These are phyloP conservation scores for Staurois parvus DNA, from an alignment of 2,797 vertebrate genomes.

Conservation along the genomic window DNA sequence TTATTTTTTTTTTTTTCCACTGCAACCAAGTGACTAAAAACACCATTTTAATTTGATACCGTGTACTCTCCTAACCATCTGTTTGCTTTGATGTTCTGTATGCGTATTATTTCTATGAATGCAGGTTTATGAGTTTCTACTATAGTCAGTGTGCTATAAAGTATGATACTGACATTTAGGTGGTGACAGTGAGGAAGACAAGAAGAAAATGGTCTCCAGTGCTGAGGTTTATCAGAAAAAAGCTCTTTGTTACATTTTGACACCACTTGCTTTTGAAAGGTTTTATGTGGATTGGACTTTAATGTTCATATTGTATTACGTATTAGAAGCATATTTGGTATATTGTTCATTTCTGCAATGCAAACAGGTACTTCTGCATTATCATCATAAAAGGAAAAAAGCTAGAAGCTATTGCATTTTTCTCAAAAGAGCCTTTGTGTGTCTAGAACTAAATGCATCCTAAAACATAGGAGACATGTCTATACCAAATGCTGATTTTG, in stretches of 20 bases:
- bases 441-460: too few species aligned
- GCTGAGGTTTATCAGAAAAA: not conserved
- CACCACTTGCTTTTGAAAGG: not conserved
- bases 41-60: conserved; percentile 22
- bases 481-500: too few species aligned
- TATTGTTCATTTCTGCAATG: too few species aligned
- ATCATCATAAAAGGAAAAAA: too few species aligned
- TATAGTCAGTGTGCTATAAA: conserved; percentile 26
- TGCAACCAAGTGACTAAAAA: not conserved
- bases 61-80: conserved; percentile 23
- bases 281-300: too few species aligned
- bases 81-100: conserved; percentile 37
- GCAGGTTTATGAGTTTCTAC: conserved; percentile 16
- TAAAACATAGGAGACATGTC: too few species aligned
- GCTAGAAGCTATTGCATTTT: too few species aligned
- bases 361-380: too few species aligned
- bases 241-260: conserved; percentile 9
- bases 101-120: conserved; percentile 34
- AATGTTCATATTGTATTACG: too few species aligned
- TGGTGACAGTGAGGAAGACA: conserved; percentile 40
- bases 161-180: conserved; percentile 35
- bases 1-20: too few species aligned
- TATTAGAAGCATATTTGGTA: too few species aligned
- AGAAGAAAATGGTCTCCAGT: conserved; percentile 2
- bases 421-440: too few species aligned